Conservation (phyloP, 37 sponge, comb jelly and placozoan species). For the Corticium candelabrum region DNA sequence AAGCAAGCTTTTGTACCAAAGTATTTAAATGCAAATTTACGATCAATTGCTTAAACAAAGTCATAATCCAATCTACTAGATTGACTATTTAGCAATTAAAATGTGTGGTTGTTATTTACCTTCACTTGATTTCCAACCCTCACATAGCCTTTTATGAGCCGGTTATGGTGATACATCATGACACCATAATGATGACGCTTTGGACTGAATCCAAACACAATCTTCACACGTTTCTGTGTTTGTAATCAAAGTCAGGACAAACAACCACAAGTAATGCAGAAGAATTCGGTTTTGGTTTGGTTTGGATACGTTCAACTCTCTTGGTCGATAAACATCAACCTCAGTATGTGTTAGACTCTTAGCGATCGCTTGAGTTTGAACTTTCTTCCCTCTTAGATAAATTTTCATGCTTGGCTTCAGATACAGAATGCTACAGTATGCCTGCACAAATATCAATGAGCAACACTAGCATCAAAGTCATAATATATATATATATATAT, state of each 20-base stretch:
- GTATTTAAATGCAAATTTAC: too few species aligned
- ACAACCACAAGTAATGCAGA: background rate
- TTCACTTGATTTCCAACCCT: slow-evolving; percentile 14
- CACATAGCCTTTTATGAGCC: slow-evolving; percentile 23
- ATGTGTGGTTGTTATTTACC: background rate
- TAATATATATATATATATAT: too few species aligned
- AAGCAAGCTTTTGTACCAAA: too few species aligned
- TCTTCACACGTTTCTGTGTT: slow-evolving; percentile 6
- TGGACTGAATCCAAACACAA: slow-evolving; percentile 19
- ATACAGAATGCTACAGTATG: slow-evolving; percentile 23
- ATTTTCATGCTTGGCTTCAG: slow-evolving; percentile 19
- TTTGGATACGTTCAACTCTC: too few species aligned
- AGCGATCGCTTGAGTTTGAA: slow-evolving; percentile 12
- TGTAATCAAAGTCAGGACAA: background rate
- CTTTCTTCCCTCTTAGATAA: slow-evolving; percentile 12
- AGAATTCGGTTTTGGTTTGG: background rate
- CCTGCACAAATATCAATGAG: slow-evolving; percentile 13
- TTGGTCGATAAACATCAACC: slow-evolving; percentile 13
- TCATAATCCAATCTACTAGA: too few species aligned
- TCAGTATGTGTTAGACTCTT: slow-evolving; percentile 8
- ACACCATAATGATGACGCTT: slow-evolving; percentile 16
- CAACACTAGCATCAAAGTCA: too few species aligned
- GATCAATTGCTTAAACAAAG: too few species aligned
- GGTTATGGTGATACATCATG: slow-evolving; percentile 28
- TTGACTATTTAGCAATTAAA: too few species aligned